phyloP scores from a whole-genome alignment of 2,113 vertebrate genomes.

The Otolemur garnettii region DNA sequence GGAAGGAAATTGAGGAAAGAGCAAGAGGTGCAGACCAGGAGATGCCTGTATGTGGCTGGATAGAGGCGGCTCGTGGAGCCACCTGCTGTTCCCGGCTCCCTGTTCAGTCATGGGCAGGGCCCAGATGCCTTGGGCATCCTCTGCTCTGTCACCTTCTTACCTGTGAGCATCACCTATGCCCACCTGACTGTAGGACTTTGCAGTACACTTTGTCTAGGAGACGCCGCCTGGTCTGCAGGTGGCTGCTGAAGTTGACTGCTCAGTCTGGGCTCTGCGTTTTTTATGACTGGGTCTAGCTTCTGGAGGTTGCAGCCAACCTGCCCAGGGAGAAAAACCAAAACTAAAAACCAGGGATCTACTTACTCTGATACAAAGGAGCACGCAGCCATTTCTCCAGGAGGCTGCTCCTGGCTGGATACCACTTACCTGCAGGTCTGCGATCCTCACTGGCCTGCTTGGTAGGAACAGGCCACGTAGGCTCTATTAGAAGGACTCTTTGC shows the following conservation, averaged over 20 bases:
- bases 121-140: rapidly evolving
- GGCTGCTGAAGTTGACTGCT: background rate
- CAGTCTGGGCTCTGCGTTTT: background rate
- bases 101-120: background rate
- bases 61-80: rapidly evolving
- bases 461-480: background rate
- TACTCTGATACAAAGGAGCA: rapidly evolving
- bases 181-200: rapidly evolving
- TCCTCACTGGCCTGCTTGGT: too few species aligned
- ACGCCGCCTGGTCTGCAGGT: background rate
- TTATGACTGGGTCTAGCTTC: background rate
- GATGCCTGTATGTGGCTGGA: background rate
- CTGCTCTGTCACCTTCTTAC: rapidly evolving
- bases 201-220: background rate
- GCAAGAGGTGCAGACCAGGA: background rate
- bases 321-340: background rate
- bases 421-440: background rate
- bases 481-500: background rate
- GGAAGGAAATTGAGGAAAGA: background rate
- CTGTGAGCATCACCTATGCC: rapidly evolving
- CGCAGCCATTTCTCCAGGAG: rapidly evolving
- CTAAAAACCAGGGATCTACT: background rate
- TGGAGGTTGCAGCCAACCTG: background rate
- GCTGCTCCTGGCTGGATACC: rapidly evolving
- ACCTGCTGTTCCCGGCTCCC: rapidly evolving